Evolutionary conservation across 2,888 invertebrate genomes (phyloP).

Genomic region (Chrysolina americana): DNA sequence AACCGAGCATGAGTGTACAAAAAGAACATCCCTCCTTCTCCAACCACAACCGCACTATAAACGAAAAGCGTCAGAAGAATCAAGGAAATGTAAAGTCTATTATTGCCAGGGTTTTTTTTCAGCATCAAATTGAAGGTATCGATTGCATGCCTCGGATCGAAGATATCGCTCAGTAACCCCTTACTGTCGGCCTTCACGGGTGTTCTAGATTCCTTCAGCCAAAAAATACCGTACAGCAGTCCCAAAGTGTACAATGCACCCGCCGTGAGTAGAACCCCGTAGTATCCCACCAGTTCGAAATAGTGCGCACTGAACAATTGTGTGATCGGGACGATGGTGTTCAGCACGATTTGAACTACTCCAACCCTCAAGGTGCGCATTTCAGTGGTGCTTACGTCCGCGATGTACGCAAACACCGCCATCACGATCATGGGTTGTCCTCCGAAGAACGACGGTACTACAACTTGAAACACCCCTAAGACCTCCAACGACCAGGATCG

Average conservation of each 20-base stretch:
- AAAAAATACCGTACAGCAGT: slow-evolving; percentile 63
- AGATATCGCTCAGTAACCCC: slow-evolving; percentile 61
- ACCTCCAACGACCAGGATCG: slow-evolving; percentile 72
- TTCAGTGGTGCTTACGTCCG: slow-evolving; percentile 71
- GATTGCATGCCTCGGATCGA: slow-evolving; percentile 62
- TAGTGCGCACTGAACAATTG: slow-evolving; percentile 63
- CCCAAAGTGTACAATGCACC: slow-evolving; percentile 59
- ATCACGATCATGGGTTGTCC: slow-evolving; percentile 71
- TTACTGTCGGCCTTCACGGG: slow-evolving; percentile 47
- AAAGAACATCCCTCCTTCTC: slow-evolving; percentile 75
- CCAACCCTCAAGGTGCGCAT: slow-evolving; percentile 76
- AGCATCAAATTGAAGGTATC: slow-evolving; percentile 63
- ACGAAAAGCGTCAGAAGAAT: slow-evolving; percentile 60
- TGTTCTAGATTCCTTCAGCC: slow-evolving; percentile 61
- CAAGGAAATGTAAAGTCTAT: slow-evolving; percentile 57
- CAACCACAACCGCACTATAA: slow-evolving; percentile 63
- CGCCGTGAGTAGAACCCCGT: slow-evolving; percentile 60
- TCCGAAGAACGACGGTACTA: slow-evolving; percentile 74
- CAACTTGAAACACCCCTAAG: slow-evolving; percentile 72
- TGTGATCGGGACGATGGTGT: slow-evolving; percentile 58
- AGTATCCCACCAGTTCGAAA: slow-evolving; percentile 62
- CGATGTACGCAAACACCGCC: slow-evolving; percentile 67
- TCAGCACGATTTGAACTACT: slow-evolving; percentile 69
- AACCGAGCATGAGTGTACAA: slow-evolving; percentile 74
- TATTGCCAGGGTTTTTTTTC: slow-evolving; percentile 59